Base-by-base conservation (phyloP, 2,113 vertebrate genomes). In the Falcunculus frontatus region DNA sequence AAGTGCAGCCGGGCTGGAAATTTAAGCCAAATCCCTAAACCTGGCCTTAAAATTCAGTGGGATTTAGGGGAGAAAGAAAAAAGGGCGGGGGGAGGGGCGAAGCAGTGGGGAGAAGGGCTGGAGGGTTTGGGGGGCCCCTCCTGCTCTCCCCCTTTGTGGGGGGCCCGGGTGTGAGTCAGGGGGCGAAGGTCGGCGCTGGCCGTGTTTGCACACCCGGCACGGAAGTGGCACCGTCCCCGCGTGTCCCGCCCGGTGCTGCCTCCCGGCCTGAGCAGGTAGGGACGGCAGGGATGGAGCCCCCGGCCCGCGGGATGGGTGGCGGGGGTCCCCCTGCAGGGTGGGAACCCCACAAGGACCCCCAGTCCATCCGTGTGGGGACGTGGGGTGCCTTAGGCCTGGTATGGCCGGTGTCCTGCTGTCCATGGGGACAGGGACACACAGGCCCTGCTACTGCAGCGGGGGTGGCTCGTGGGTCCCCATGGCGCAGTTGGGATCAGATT, bases 291-390 rank as follows among this genome's bases (percentile, higher is more conserved):
- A 60, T n/a, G 60, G 46, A 75, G 84, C 25, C 75, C 88, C 84
- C 32, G 7, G 33, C 52, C 53, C 37, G 0, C 4, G 20, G 33
- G 8, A 26, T 13, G 65, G 50, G 52, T 19, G 5, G 1, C 11
- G 16, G 19, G 20, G 5, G 7, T 4, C 15, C 6, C 18, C 9
- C 29, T 18, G 1, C 41, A 9, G 46, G 19, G 33, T 18, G 41
- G 56, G 62, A 35, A 53, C 67, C 25, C 10, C 0, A 6, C 1
- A 5, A 47, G 29, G 32, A 49, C 69, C 19, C 10, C 1, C 6
- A 3, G 18, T 9, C 11, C 0, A 2, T 67, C n/a, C 1, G 0
- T 5, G 8, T 0, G 2, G 63, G 42, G 53, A 16, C 68, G 27
- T 2, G 6, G 52, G n/a, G 30, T 47, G 41, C 46, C 72, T 56